phyloP scores from a whole-genome alignment of 23 tunicate genomes.

The Corella eumyota region DNA sequence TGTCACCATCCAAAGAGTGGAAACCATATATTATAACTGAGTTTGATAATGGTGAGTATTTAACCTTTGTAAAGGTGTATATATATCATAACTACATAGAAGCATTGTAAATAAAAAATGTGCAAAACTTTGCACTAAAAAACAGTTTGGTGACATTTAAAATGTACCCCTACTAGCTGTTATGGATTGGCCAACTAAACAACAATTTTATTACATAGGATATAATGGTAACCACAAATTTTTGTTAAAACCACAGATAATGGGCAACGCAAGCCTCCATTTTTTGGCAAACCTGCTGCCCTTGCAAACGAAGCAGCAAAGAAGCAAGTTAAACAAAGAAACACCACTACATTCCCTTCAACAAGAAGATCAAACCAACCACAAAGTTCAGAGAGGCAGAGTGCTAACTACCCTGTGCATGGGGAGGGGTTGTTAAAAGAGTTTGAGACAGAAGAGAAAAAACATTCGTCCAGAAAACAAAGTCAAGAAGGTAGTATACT shows the following conservation, averaged over 20 bases:
- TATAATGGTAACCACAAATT: too few relatives aligned
- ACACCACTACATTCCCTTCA: neutral
- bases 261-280: slow-evolving; percentile 15
- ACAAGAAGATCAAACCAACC: slow-evolving; percentile 6
- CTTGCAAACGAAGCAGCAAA: slow-evolving; percentile 18
- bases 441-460: neutral
- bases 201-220: too few relatives aligned
- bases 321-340: slow-evolving; percentile 15
- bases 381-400: slow-evolving; percentile 3
- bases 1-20: slow-evolving; percentile 92
- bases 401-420: slow-evolving; percentile 45
- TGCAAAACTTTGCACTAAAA: neutral
- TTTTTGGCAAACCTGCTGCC: slow-evolving; percentile 30
- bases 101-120: neutral
- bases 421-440: slow-evolving; percentile 47
- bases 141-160: too few relatives aligned
- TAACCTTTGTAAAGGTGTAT: too few relatives aligned
- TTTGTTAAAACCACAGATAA: slow-evolving; percentile 1
- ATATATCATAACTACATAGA: too few relatives aligned
- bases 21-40: slow-evolving; percentile 36
- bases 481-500: too few relatives aligned
- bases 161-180: too few relatives aligned
- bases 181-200: too few relatives aligned
- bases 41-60: slow-evolving; percentile 3
- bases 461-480: too few relatives aligned